Percentiles rank a stretch among this genome's conserved stretches.
Conservation (phyloP, 92 coral and sea anemone genomes). For the Meandrina meandrites region DNA sequence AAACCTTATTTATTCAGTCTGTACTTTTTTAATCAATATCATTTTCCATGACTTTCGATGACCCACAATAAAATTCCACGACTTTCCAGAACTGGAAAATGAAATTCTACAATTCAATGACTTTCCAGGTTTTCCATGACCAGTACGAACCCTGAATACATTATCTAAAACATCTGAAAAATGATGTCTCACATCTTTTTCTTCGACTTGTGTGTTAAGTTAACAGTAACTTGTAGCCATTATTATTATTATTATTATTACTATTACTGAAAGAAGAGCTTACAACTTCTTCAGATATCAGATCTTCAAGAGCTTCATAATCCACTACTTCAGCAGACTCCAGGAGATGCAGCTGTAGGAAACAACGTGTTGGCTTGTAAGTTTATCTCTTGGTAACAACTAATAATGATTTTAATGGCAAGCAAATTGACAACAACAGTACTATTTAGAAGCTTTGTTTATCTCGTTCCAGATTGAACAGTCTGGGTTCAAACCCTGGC, state of each 20-base stretch:
- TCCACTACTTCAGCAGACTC: constrained; percentile 82
- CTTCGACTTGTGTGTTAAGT: no score
- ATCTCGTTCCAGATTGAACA: no score
- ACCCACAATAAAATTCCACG: no score
- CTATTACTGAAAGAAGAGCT: neutral
- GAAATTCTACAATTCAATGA: neutral
- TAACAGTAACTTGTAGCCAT: no score
- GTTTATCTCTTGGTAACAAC: neutral
- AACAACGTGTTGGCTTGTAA: neutral
- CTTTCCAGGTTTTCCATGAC: neutral
- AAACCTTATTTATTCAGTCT: no score
- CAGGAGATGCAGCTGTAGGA: constrained; percentile 82
- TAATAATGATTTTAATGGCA: neutral
- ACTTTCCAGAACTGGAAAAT: no score
- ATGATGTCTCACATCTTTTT: no score
- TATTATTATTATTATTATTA: neutral
- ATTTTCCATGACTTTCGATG: no score
- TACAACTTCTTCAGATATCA: constrained; percentile 91
- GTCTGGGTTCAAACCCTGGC: no score
- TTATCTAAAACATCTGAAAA: no score
- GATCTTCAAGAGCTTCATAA: constrained; percentile 91
- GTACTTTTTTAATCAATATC: no score
- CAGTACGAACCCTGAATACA: neutral
- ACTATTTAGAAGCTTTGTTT: neutral
- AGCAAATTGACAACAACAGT: neutral